A percentile compares a stretch with the other conserved stretches of the same genome.
phyloP scores from a whole-genome alignment of 2,113 vertebrate genomes.

The Hippocampus abdominalis region DNA sequence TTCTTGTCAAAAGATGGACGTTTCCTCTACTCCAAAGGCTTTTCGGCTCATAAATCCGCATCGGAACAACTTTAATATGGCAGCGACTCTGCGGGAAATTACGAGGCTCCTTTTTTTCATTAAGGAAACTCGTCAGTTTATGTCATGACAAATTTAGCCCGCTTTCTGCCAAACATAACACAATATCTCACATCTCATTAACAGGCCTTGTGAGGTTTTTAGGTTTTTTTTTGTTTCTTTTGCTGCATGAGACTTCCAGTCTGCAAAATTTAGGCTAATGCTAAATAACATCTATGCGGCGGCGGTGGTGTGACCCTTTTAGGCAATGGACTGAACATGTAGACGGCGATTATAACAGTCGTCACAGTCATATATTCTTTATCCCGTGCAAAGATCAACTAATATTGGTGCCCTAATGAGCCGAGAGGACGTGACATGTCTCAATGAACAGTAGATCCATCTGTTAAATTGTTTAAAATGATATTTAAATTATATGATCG shows the following conservation, averaged over 20 bases:
- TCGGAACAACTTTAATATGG: conserved; percentile 14
- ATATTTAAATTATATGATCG: no score
- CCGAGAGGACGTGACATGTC: no score
- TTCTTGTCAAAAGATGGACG: conserved; percentile 54
- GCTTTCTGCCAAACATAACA: neutral
- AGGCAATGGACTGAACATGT: no score
- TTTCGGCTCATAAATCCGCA: conserved; percentile 34
- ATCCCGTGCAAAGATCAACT: no score
- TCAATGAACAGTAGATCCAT: no score
- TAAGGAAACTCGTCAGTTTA: neutral
- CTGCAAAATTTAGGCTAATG: no score
- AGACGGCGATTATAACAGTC: no score
- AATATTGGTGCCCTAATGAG: no score
- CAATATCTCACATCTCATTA: conserved; percentile 3
- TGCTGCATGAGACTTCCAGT: neutral
- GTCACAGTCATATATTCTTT: no score
- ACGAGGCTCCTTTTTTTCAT: conserved; percentile 2
- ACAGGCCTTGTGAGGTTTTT: neutral
- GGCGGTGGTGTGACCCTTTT: no score
- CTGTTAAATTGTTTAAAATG: no score
- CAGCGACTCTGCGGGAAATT: neutral
- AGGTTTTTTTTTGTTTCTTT: neutral
- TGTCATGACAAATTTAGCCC: neutral
- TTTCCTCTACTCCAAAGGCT: conserved; percentile 34
- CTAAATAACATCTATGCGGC: no score